phyloP scores from a whole-genome alignment of 2,113 vertebrate genomes.

The Strix aluco region DNA sequence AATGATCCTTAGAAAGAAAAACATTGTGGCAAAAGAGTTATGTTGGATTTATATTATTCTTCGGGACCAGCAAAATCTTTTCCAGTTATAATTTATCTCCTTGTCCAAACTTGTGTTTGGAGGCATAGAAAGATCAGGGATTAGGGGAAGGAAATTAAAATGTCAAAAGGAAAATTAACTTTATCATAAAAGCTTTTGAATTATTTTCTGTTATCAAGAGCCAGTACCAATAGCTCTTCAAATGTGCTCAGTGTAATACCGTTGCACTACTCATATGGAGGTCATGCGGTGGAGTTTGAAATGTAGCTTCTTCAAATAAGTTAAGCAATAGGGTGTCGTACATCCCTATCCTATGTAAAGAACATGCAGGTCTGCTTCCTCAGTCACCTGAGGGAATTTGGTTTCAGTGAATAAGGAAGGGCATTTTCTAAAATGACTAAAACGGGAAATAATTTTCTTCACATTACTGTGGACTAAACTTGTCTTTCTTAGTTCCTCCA shows the following conservation, averaged over 20 bases:
- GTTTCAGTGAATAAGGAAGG: background rate
- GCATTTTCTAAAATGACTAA: background rate
- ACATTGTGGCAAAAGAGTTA: background rate
- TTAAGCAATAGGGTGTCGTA: background rate
- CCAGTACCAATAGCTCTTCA: background rate
- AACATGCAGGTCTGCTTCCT: background rate
- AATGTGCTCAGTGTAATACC: background rate
- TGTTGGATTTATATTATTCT: background rate
- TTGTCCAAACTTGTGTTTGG: background rate
- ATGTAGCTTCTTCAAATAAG: background rate
- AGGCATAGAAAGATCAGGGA: background rate
- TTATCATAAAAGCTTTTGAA: background rate
- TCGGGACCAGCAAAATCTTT: background rate
- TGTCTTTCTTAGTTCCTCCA: slow-evolving; percentile 82
- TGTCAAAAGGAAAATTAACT: slow-evolving; percentile 21
- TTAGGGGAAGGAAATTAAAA: slow-evolving; percentile 43
- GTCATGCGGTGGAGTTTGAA: background rate
- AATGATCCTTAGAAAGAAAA: background rate
- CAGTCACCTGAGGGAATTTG: background rate
- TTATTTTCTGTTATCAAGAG: background rate
- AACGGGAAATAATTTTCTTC: background rate
- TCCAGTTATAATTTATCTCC: background rate
- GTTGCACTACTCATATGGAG: background rate
- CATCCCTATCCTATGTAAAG: background rate
- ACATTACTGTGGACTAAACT: background rate